These are phyloP conservation scores for Mustela lutreola DNA, from an alignment of 2,113 vertebrate species.

Conservation along the genomic window DNA sequence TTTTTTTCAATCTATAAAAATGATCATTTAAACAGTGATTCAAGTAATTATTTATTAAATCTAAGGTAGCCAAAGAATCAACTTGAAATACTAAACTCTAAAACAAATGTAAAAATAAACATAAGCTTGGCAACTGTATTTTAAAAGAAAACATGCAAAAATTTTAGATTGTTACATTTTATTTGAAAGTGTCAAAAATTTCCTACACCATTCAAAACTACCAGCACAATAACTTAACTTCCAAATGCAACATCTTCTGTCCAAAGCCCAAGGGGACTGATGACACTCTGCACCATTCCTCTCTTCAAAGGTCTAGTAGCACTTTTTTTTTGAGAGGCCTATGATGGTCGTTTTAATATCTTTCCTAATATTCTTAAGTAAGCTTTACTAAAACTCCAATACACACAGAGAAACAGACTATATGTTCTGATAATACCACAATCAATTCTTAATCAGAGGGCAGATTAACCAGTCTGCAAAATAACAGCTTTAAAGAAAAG, in stretches of 20 bases:
- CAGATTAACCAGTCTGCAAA: not conserved
- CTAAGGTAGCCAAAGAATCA: not conserved
- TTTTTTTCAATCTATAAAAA: not conserved
- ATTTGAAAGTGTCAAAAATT: not conserved
- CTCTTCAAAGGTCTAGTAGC: not conserved
- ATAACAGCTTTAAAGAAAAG: not conserved
- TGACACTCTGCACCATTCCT: not conserved
- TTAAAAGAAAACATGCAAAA: not conserved
- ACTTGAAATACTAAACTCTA: not conserved
- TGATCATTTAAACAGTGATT: not conserved
- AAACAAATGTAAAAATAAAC: not conserved
- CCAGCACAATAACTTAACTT: too few relatives aligned
- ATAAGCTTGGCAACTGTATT: fast-evolving
- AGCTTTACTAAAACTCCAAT: not conserved
- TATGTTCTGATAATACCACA: not conserved
- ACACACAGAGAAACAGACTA: not conserved
- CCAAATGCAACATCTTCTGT: not conserved
- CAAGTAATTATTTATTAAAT: not conserved
- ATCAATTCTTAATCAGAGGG: not conserved
- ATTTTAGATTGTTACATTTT: not conserved
- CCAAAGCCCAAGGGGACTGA: not conserved
- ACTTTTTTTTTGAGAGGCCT: not conserved
- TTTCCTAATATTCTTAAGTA: not conserved
- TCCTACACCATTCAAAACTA: not conserved
- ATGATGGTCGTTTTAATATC: not conserved